phyloP scores from a whole-genome alignment of 1,140 invertebrate genomes.

The Drosophila littoralis region DNA sequence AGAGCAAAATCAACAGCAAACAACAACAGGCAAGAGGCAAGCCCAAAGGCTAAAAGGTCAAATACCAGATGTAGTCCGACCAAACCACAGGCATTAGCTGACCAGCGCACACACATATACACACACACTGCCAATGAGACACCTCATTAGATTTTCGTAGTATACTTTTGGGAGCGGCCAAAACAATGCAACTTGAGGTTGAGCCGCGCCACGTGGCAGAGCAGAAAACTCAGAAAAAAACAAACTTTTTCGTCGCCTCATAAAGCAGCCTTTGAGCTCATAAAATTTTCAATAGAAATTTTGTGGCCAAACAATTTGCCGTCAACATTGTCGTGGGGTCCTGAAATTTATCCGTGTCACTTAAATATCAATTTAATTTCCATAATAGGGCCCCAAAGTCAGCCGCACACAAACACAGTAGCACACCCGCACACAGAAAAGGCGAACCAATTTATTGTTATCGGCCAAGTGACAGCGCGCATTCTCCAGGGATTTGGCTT shows the following conservation, averaged over 20 bases:
- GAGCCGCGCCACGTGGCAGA: slow-evolving; percentile 15
- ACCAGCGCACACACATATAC: slow-evolving; percentile 50
- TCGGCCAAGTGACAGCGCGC: slow-evolving; percentile 49
- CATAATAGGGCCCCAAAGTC: slow-evolving; percentile 66
- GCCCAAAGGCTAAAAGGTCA: slow-evolving; percentile 66
- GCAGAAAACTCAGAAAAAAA: background rate
- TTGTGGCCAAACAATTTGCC: slow-evolving; percentile 70
- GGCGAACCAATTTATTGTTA: slow-evolving; percentile 55
- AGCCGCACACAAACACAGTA: slow-evolving; percentile 10
- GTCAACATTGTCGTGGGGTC: slow-evolving; percentile 44
- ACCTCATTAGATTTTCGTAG: slow-evolving; percentile 66
- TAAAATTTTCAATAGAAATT: slow-evolving; percentile 74
- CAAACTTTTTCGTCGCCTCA: slow-evolving; percentile 40
- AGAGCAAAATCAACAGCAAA: slow-evolving; percentile 20
- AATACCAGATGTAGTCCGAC: slow-evolving; percentile 50
- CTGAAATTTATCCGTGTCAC: slow-evolving; percentile 77
- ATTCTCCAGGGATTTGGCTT: slow-evolving; percentile 57
- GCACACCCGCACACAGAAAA: slow-evolving; percentile 5
- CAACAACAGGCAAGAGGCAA: slow-evolving; percentile 26
- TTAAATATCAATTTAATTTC: slow-evolving; percentile 83
- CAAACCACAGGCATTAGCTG: slow-evolving; percentile 65
- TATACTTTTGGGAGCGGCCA: slow-evolving; percentile 55
- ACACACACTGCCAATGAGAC: slow-evolving; percentile 21
- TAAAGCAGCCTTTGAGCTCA: slow-evolving; percentile 66
- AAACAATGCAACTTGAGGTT: slow-evolving; percentile 41